A percentile compares a stretch with the other conserved stretches of the same genome.
phyloP scores from a whole-genome alignment of 2,113 vertebrate species.

The Oncorhynchus masou region DNA sequence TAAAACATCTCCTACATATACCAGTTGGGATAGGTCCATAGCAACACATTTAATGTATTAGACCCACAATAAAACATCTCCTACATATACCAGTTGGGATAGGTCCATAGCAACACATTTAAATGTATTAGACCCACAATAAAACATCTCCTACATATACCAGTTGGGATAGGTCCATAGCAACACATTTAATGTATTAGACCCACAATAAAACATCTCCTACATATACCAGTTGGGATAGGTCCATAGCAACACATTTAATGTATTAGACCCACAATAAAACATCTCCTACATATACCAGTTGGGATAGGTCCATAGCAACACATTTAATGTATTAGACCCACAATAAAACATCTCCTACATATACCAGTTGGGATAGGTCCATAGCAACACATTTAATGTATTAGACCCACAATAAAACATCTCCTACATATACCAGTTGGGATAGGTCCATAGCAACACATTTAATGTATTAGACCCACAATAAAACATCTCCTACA shows the following conservation, averaged over 20 bases:
- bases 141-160: no score
- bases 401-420: no score
- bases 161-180: not conserved
- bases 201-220: no score
- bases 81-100: not conserved
- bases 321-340: no score
- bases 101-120: not conserved
- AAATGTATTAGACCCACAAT: no score
- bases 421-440: not conserved
- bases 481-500: no score
- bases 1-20: not conserved
- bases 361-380: no score
- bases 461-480: not conserved
- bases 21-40: not conserved
- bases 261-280: no score
- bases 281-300: no score
- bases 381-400: not conserved
- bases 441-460: not conserved
- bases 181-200: no score
- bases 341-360: no score
- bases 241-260: not conserved
- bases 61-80: no score
- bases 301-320: not conserved
- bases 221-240: not conserved
- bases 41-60: not conserved